phyloP scores from a whole-genome alignment of 2,888 invertebrate species.

The Diabrotica balteata region DNA sequence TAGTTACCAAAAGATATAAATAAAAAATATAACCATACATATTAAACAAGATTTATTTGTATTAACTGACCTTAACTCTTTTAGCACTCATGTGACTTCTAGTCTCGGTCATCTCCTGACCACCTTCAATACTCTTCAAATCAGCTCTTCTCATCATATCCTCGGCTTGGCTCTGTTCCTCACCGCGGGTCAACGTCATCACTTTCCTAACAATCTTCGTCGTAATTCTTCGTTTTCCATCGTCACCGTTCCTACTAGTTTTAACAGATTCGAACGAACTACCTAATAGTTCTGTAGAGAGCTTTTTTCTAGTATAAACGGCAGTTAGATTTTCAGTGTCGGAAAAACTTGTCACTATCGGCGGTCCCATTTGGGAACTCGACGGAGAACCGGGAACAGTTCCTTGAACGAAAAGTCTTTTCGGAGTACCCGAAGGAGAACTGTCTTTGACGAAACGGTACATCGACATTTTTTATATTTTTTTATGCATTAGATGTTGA shows the following conservation, averaged over 20 bases:
- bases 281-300: slow-evolving; percentile 85
- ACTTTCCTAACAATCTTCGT: slow-evolving; percentile 88
- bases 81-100: slow-evolving; percentile 68
- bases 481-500: slow-evolving; percentile 3
- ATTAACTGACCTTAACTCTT: slow-evolving; percentile 74
- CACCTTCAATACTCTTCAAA: slow-evolving; percentile 65
- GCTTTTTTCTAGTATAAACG: slow-evolving; percentile 80
- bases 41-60: too few species aligned
- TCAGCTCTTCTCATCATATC: slow-evolving; percentile 69
- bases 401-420: slow-evolving; percentile 79
- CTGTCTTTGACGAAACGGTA: slow-evolving; percentile 81
- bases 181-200: slow-evolving; percentile 85
- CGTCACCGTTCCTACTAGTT: slow-evolving; percentile 79
- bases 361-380: slow-evolving; percentile 45
- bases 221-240: slow-evolving; percentile 82
- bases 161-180: slow-evolving; percentile 78
- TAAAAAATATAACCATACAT: too few species aligned
- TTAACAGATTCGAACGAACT: slow-evolving; percentile 85
- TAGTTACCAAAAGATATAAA: too few species aligned
- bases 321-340: slow-evolving; percentile 70
- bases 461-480: slow-evolving; percentile 60
- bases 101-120: slow-evolving; percentile 64
- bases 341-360: slow-evolving; percentile 55
- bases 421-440: slow-evolving; percentile 59
- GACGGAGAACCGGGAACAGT: slow-evolving; percentile 56